phyloP scores from a whole-genome alignment of 2,113 vertebrate genomes.

The Micronycteris hirsuta region DNA sequence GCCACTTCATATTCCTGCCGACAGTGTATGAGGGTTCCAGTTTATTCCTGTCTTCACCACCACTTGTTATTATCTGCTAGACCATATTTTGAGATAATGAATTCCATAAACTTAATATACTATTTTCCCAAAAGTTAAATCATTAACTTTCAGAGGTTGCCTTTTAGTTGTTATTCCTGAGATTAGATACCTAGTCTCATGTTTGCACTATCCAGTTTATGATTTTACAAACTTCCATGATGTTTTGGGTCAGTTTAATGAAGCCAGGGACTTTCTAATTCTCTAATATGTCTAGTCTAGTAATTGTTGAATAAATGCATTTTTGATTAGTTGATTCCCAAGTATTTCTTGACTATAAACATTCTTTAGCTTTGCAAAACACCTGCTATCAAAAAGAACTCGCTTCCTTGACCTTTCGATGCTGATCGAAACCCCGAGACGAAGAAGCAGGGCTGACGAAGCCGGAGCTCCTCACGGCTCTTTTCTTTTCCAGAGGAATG shows the following conservation, averaged over 20 bases:
- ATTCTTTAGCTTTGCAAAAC: not conserved
- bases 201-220: not conserved
- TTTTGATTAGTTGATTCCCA: not conserved
- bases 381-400: not conserved
- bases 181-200: not conserved
- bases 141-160: not conserved
- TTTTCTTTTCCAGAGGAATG: conserved; percentile 89
- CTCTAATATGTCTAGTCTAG: not conserved
- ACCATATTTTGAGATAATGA: not conserved
- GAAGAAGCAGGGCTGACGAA: not conserved
- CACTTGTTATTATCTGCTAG: not conserved
- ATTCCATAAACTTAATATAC: not conserved
- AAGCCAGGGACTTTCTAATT: not conserved
- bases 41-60: not conserved
- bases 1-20: not conserved
- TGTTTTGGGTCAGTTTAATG: conserved; percentile 20
- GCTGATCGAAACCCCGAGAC: not conserved
- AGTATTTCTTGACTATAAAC: not conserved
- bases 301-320: not conserved
- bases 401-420: not conserved
- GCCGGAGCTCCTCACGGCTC: not conserved
- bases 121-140: not conserved
- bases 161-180: not conserved
- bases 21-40: not conserved
- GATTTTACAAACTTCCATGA: not conserved